Conservation (phyloP, 2,113 vertebrate species). For the Saguinus midas region DNA sequence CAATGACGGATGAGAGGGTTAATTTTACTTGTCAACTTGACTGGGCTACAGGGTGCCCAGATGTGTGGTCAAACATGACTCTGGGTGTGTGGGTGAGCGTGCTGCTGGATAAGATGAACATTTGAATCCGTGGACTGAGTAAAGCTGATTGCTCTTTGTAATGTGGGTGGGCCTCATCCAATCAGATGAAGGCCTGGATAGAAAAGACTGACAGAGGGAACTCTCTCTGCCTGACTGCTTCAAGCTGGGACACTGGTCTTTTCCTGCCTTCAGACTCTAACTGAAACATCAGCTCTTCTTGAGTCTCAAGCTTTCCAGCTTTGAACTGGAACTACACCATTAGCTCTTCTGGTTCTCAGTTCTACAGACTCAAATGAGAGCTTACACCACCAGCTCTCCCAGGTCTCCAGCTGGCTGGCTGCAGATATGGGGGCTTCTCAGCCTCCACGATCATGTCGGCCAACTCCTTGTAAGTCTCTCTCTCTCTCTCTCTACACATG, state of each 20-base stretch:
- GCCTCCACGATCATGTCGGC: rapidly evolving
- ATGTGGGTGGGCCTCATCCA: rapidly evolving
- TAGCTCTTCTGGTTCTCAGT: neutral
- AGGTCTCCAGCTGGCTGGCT: neutral
- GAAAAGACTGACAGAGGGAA: neutral
- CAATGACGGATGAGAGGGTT: rapidly evolving
- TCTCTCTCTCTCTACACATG: too few species aligned
- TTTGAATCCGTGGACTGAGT: rapidly evolving
- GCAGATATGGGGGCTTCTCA: neutral
- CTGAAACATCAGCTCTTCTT: neutral
- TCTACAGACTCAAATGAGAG: neutral
- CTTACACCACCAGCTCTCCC: rapidly evolving
- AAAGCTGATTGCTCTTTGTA: rapidly evolving
- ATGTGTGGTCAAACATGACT: rapidly evolving
- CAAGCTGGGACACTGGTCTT: neutral
- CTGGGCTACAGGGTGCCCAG: rapidly evolving
- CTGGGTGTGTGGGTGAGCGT: rapidly evolving
- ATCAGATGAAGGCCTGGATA: too few species aligned
- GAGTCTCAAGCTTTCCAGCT: neutral
- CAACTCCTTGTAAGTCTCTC: neutral
- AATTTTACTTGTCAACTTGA: neutral
- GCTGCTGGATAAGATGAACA: rapidly evolving
- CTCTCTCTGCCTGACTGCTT: rapidly evolving
- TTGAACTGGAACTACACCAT: rapidly evolving
- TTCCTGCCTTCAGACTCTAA: neutral